phyloP scores from a whole-genome alignment of 2,113 vertebrate species.

The Scomber colias region DNA sequence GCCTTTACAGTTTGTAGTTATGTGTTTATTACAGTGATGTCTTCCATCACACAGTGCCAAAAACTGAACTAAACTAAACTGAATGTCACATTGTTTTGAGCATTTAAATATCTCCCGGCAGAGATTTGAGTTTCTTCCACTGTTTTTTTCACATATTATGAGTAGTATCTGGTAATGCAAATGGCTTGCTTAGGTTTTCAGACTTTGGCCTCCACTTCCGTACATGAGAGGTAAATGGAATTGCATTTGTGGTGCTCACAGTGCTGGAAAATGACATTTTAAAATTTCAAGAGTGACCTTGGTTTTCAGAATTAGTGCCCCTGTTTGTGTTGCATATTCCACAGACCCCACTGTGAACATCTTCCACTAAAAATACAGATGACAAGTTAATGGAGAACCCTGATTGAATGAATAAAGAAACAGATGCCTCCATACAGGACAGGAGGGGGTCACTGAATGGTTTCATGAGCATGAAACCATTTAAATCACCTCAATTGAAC shows the following conservation, averaged over 20 bases:
- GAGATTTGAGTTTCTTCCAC: neutral
- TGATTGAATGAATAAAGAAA: neutral
- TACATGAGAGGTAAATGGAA: neutral
- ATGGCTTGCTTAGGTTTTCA: neutral
- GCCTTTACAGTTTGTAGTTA: too few species aligned
- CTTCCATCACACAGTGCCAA: too few species aligned
- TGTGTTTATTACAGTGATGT: too few species aligned
- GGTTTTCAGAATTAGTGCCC: neutral
- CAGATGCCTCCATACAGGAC: neutral
- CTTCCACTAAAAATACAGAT: neutral
- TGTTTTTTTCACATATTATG: neutral
- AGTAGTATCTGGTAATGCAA: neutral
- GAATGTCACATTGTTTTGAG: too few species aligned
- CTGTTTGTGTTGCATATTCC: neutral
- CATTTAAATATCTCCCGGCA: neutral
- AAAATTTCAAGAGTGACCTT: conserved; percentile 12
- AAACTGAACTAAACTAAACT: neutral
- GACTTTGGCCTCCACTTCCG: neutral
- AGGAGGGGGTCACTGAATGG: too few species aligned
- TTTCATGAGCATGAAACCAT: neutral
- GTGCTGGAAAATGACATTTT: conserved; percentile 20
- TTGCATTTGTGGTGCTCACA: neutral
- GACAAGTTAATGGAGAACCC: neutral
- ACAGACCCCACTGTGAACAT: neutral
- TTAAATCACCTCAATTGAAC: neutral